Conservation (phyloP, 1,140 invertebrate species). For the Anastrepha obliqua region DNA sequence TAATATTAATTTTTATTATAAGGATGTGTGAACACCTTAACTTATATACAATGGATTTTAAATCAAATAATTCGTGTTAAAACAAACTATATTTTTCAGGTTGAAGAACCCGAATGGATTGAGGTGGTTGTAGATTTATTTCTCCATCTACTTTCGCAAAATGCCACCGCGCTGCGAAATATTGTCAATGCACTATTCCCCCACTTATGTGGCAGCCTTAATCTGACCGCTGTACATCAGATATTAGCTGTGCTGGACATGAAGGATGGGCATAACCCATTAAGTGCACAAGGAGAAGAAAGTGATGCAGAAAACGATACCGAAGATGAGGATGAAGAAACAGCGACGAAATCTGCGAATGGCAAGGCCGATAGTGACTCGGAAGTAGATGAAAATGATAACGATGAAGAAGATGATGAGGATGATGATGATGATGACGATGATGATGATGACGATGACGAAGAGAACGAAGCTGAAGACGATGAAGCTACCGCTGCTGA, state of each 20-base stretch:
- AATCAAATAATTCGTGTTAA: too few relatives aligned
- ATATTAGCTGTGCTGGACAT: conserved; percentile 84
- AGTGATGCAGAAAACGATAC: conserved; percentile 72
- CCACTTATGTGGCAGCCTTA: conserved; percentile 82
- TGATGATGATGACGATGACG: conserved; percentile 68
- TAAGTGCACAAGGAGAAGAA: conserved; percentile 75
- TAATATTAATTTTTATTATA: too few relatives aligned
- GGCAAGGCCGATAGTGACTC: conserved; percentile 67
- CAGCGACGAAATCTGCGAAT: neutral
- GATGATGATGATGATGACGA: conserved; percentile 70
- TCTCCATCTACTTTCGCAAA: conserved; percentile 82
- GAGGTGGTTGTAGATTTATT: conserved; percentile 87
- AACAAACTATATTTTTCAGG: conserved; percentile 45
- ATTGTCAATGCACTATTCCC: conserved; percentile 84
- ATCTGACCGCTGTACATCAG: conserved; percentile 80
- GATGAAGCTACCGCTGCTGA: conserved; percentile 79
- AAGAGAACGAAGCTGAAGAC: conserved; percentile 75
- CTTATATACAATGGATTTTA: neutral
- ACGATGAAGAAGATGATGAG: conserved; percentile 73
- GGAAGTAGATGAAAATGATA: conserved; percentile 67
- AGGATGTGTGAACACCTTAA: too few relatives aligned
- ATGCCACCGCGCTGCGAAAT: conserved; percentile 81
- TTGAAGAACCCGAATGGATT: conserved; percentile 83
- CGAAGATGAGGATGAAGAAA: conserved; percentile 68
- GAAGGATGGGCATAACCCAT: conserved; percentile 79